Evolutionary conservation across 2,797 vertebrate genomes (phyloP).

Genomic region (Gallinago solitaria): DNA sequence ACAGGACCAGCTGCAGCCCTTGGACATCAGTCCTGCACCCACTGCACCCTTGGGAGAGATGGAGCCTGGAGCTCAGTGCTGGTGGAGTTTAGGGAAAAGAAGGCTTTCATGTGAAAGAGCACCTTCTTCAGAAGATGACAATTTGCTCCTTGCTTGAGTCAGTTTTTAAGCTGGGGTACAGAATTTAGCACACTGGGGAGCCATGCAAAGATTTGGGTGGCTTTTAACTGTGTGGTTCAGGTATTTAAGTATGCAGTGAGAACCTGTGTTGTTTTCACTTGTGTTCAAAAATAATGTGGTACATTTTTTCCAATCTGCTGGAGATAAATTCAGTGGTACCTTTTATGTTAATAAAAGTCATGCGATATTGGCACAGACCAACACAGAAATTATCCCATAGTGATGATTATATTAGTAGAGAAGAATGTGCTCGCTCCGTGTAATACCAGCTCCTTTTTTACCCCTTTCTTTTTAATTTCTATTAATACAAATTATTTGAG

Average conservation of each 20-base stretch:
- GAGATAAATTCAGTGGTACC: background rate
- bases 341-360: background rate
- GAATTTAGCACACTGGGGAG: background rate
- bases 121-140: background rate
- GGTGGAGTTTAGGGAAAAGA: background rate
- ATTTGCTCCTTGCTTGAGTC: background rate
- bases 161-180: background rate
- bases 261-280: background rate
- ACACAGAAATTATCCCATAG: background rate
- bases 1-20: background rate
- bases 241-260: background rate
- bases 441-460: background rate
- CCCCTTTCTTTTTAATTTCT: constrained; percentile 22
- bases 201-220: background rate
- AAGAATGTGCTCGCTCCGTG: background rate
- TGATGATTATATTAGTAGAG: background rate
- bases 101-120: background rate
- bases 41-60: accelerated
- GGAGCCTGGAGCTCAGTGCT: background rate
- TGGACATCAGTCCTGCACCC: background rate
- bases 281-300: background rate
- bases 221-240: background rate
- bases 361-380: background rate
- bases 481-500: constrained; percentile 47
- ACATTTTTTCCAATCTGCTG: background rate